Evolutionary conservation across 2,797 vertebrate species (phyloP).

Genomic region (Hemibagrus guttatus): DNA sequence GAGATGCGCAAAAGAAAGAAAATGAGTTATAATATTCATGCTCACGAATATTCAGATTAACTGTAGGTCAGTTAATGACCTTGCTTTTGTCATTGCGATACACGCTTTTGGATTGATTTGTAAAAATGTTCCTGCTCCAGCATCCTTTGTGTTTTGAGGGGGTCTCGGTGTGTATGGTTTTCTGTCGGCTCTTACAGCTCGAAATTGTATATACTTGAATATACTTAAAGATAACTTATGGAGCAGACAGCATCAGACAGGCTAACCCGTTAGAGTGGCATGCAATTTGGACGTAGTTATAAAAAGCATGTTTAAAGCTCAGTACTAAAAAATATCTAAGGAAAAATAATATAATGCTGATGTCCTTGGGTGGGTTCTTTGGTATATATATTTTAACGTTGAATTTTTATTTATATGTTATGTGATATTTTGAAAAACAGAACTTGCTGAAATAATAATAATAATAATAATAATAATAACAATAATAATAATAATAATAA

Average conservation of each 20-base stretch:
- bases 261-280: not conserved
- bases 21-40: not conserved
- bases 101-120: not conserved
- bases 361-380: not conserved
- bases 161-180: not conserved
- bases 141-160: not conserved
- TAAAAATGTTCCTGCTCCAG: not conserved
- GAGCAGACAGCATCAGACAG: not conserved
- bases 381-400: not conserved
- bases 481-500: not conserved
- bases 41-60: not conserved
- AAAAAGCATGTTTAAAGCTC: not conserved
- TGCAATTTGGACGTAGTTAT: not conserved
- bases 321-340: not conserved
- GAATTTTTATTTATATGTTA: not conserved
- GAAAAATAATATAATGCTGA: not conserved
- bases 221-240: not conserved
- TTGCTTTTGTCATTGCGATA: not conserved
- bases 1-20: not conserved
- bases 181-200: not conserved
- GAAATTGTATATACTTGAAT: no score
- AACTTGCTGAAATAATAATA: not conserved
- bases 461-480: not conserved
- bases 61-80: not conserved
- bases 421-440: not conserved